Conservation (phyloP, 2,113 vertebrate genomes). For the Petrocephalus microphthalmus region DNA sequence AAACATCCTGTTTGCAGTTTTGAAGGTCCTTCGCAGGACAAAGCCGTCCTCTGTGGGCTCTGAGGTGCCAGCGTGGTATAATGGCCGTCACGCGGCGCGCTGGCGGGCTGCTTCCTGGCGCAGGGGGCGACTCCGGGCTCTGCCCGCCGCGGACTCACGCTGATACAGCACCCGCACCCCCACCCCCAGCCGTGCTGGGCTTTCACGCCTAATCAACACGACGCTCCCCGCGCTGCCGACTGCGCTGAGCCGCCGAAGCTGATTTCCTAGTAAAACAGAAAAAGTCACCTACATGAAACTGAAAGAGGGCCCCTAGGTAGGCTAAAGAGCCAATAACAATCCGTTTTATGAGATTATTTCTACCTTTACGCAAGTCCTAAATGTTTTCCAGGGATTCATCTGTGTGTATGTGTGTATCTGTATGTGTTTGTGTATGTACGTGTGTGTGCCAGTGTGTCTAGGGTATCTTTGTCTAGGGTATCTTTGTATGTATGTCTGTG, state of each 20-base stretch:
- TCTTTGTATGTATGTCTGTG: background rate
- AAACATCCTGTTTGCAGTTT: slow-evolving; percentile 38
- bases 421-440: background rate
- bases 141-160: background rate
- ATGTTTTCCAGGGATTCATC: background rate
- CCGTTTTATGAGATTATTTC: background rate
- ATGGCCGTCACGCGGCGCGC: background rate
- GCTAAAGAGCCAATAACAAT: background rate
- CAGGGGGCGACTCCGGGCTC: background rate
- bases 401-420: background rate
- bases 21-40: slow-evolving; percentile 16
- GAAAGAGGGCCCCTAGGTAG: background rate
- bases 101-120: background rate
- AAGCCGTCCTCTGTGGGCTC: background rate
- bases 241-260: background rate
- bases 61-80: background rate
- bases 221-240: background rate
- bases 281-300: background rate
- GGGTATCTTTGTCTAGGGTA: background rate
- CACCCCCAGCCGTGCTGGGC: background rate
- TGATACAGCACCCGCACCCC: background rate
- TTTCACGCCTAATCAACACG: background rate
- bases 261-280: background rate
- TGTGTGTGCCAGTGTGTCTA: background rate
- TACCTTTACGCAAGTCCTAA: background rate